Base-by-base conservation (phyloP, 2,113 vertebrate genomes). In the Corythoichthys intestinalis region DNA sequence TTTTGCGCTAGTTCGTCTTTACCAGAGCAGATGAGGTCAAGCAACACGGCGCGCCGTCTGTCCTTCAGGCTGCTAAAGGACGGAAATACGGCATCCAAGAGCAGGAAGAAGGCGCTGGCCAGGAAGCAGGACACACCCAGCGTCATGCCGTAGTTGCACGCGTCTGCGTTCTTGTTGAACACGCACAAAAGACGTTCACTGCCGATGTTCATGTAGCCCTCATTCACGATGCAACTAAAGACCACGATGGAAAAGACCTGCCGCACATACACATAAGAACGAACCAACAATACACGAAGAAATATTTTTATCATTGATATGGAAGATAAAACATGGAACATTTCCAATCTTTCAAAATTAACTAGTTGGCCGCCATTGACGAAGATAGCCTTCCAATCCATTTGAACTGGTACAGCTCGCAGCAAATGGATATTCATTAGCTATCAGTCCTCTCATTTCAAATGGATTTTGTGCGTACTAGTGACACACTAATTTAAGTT, bases 241-340 rank as follows among this genome's bases (percentile, higher is more conserved):
- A 99, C 97, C 44, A 97, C 95, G 0, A 99, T 94, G 89, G 97
- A 96, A 90, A 98, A 98, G 62, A 99, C 90, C 97, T 99, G 90
- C 58, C 62, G 70, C 41, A 0, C 11, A 20, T 63, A 28, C 13
- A 44, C 28, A 60, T 1, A 54, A 28, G 20, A 15, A 59, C 53
- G 49, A 4, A 5, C 20, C 20, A 47, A 1, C 46, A 28, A 4
- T 44, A 44, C 41, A 44, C 9, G 6, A 44, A 44, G 6, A 44
- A 5, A 48, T 13, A 44, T 48, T 48, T 48, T 13, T 48, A 12
- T 48, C 47, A 48, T 48, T 48, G 12, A 2, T 48, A 12, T 4
- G 14, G 14, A 12, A 15, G 13, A 15, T 50, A 44, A 41, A 41
- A 44, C 2, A 5, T 28, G 20, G 20, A 28, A 28, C 20, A 28